Evolutionary conservation across 1,140 invertebrate genomes (phyloP).

Genomic region (Aphidius ervi): DNA sequence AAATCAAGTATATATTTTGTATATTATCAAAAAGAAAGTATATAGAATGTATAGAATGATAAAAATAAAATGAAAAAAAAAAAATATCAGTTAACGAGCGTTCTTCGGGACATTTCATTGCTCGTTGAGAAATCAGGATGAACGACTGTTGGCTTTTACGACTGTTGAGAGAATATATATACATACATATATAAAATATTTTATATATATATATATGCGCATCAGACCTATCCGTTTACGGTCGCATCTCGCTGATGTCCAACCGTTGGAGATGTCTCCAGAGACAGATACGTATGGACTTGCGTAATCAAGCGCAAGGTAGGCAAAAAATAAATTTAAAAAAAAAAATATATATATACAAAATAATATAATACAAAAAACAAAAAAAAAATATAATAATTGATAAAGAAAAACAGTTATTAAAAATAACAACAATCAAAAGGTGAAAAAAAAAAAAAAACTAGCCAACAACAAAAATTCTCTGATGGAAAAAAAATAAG

Average conservation of each 20-base stretch:
- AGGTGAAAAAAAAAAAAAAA: too few relatives aligned
- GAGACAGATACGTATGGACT: background rate
- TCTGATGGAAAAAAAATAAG: too few relatives aligned
- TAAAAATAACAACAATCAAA: too few relatives aligned
- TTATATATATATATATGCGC: too few relatives aligned
- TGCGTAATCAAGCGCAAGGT: constrained; percentile 9
- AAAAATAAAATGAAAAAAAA: background rate
- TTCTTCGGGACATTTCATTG: constrained; percentile 1
- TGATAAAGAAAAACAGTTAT: too few relatives aligned
- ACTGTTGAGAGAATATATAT: too few relatives aligned
- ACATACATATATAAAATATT: too few relatives aligned
- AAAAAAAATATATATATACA: background rate
- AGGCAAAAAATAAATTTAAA: background rate
- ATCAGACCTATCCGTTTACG: constrained; percentile 4
- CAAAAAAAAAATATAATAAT: too few relatives aligned
- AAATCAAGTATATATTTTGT: too few relatives aligned
- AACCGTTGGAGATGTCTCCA: background rate
- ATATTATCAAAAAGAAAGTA: too few relatives aligned
- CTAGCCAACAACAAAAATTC: too few relatives aligned
- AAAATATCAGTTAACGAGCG: constrained; percentile 1
- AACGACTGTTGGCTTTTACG: background rate
- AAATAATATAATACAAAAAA: background rate
- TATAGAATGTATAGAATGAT: too few relatives aligned
- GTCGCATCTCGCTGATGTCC: background rate
- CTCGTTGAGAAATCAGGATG: constrained; percentile 13